Conservation (phyloP, 2,113 vertebrate species). For the Tachycineta bicolor region DNA sequence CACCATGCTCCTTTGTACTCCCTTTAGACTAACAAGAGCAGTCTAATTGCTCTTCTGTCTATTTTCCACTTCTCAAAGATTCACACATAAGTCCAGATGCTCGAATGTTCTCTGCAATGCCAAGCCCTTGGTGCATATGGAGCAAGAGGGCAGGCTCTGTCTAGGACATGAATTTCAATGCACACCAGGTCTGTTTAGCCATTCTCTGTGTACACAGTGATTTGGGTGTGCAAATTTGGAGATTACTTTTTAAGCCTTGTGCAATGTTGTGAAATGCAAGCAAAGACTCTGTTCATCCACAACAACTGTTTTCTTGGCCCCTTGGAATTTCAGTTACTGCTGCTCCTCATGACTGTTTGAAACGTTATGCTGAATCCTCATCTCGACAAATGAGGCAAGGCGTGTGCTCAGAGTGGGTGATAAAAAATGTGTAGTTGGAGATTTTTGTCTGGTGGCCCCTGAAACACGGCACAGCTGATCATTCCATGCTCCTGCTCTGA, state of each 20-base stretch:
- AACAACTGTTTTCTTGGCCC: neutral
- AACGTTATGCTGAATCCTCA: neutral
- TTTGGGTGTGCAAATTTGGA: neutral
- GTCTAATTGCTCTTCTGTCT: neutral
- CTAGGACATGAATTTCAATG: neutral
- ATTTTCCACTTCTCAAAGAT: neutral
- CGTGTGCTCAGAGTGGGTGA: neutral
- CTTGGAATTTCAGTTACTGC: neutral
- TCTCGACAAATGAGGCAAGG: neutral
- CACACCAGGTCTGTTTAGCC: neutral
- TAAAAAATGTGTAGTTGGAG: neutral
- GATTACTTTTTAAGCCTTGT: neutral
- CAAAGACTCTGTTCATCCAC: neutral
- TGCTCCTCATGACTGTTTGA: neutral
- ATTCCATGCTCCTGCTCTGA: neutral
- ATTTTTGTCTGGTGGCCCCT: neutral
- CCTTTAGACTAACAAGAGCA: neutral
- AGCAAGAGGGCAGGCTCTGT: neutral
- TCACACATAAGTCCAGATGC: neutral
- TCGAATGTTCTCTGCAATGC: neutral
- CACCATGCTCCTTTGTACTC: neutral
- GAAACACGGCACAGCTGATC: rapidly evolving
- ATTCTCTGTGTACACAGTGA: neutral
- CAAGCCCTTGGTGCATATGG: neutral
- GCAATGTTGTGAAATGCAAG: neutral